Conservation (phyloP, 2,888 invertebrate genomes). For the Subacronicta megacephala region DNA sequence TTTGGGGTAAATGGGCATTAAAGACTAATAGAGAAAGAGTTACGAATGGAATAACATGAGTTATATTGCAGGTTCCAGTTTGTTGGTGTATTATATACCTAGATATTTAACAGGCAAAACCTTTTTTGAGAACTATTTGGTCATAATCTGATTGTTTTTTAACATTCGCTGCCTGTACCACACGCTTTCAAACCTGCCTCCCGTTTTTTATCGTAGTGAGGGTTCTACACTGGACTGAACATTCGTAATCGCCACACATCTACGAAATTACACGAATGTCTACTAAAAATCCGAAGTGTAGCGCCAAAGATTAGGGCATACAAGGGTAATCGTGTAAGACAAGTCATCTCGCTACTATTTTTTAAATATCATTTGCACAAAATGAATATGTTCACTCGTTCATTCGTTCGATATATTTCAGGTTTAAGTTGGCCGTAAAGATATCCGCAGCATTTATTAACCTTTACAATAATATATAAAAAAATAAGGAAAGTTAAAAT, state of each 20-base stretch:
- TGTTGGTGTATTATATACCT: neutral
- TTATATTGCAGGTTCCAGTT: no score
- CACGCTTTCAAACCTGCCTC: conserved; percentile 42
- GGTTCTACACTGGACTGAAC: conserved; percentile 20
- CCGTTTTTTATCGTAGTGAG: conserved; percentile 32
- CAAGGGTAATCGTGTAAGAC: conserved; percentile 56
- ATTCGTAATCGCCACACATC: conserved; percentile 20
- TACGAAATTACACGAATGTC: conserved; percentile 27
- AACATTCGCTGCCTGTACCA: conserved; percentile 33
- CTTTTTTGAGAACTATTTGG: no score
- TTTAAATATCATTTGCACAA: conserved; percentile 50
- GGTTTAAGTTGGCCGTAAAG: no score
- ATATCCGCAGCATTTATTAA: no score
- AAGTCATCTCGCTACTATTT: conserved; percentile 47
- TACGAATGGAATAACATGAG: no score
- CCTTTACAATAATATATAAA: no score
- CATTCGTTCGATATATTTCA: neutral
- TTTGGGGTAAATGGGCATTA: no score
- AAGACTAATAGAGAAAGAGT: no score
- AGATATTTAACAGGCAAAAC: no score
- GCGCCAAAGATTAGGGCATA: conserved; percentile 37
- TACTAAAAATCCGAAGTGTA: conserved; percentile 35
- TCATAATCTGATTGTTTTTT: neutral
- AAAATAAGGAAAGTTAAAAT: neutral
- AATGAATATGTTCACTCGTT: conserved; percentile 47